Evolutionary conservation across 2,888 invertebrate species (phyloP).

Genomic region (Cantharis nigra): DNA sequence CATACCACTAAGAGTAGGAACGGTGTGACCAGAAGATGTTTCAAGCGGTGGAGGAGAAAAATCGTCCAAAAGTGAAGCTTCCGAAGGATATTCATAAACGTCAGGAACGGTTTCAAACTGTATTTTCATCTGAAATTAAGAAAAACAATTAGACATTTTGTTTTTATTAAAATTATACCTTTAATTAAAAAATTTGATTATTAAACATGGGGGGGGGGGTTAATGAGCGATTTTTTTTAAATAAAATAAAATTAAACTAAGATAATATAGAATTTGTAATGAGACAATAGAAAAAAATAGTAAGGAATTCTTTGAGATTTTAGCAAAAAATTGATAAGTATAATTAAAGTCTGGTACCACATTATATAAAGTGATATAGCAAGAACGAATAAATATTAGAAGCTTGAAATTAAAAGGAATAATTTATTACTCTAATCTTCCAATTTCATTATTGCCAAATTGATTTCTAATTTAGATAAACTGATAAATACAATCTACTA

Average conservation of each 20-base stretch:
- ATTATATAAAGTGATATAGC: no score
- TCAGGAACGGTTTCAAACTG: constrained; percentile 87
- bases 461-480: background rate
- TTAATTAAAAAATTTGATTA: no score
- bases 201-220: no score
- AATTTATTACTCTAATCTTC: background rate
- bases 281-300: no score
- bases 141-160: background rate
- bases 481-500: background rate
- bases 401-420: background rate
- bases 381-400: background rate
- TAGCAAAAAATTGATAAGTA: no score
- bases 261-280: no score
- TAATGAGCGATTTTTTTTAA: no score
- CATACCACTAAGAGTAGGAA: constrained; percentile 28
- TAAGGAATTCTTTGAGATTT: no score
- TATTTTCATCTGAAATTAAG: constrained; percentile 75
- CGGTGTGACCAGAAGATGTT: constrained; percentile 17
- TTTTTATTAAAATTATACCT: no score
- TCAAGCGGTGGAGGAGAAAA: constrained; percentile 35
- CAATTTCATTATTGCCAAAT: background rate
- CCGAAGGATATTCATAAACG: constrained; percentile 93
- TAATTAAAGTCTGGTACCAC: no score
- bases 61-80: constrained; percentile 78
- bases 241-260: no score